Evolutionary conservation across 2,888 invertebrate species (phyloP), one percentile per base, ranked within the genome.

Genomic region (Athetis lepigone): DNA sequence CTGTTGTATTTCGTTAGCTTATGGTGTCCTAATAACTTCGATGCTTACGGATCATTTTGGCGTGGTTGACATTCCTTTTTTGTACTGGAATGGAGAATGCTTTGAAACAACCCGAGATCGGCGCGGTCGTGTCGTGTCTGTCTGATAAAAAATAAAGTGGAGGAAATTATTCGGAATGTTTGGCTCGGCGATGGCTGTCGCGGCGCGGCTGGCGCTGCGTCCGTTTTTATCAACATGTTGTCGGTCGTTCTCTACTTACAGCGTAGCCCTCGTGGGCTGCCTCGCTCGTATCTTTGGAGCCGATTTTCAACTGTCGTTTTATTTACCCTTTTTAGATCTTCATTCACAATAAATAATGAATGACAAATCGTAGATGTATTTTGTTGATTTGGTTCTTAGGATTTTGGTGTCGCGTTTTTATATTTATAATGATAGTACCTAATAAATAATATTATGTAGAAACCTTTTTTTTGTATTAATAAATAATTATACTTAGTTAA

Each of bases 41-140:
- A 93, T 93, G 92, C 92, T 93, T 94, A 93, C 91, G 91, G 94
- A 93, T 90, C 92, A 93, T 89, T 93, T 94, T 93, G 85, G 92
- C 93, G 90, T 94, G 89, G 88, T 91, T 93, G 85, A 88, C 88
- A 91, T 92, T 92, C 91, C 90, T 89, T 88, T 89, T 91, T 88
- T 88, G 84, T 86, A 81, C 74, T 62, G 68, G 63, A 72, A 51
- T 69, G 70, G 68, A 61, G 80, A 77, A 79, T 79, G 80, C 81
- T 81, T 81, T 79, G 79, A 74, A 71, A 67, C 58, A 75, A 76
- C 79, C 80, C 76, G 79, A 81, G 81, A 80, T 77, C 77, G 81
- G 75, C 70, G 79, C 76, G 63, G 77, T 74, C 78, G 80, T 70
- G 75, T 81, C 70, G 81, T 80, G 80, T 77, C 69, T 75, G 75